These are phyloP conservation scores for Germaria angustata DNA, from an alignment of 2,888 invertebrate genomes.

Conservation along the genomic window DNA sequence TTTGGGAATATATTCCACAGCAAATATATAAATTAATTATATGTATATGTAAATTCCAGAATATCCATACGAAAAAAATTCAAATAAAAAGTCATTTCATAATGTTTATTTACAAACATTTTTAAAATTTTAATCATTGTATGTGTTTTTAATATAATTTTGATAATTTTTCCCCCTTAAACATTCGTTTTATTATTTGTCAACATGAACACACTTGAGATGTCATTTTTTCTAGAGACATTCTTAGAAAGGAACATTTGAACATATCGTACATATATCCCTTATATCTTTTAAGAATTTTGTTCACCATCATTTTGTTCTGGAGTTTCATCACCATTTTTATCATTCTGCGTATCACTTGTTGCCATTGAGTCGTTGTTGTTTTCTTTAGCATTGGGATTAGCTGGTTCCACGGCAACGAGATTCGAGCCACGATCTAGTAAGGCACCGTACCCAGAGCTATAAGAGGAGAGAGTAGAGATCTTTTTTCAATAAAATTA, in stretches of 20 bases:
- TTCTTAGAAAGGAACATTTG: not conserved
- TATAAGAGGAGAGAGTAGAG: slow-evolving; percentile 79
- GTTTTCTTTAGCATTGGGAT: slow-evolving; percentile 68
- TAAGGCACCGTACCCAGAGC: slow-evolving; percentile 79
- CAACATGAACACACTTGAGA: slow-evolving; percentile 26
- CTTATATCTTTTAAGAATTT: slow-evolving; percentile 37
- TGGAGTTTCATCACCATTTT: slow-evolving; percentile 25
- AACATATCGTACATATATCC: not conserved
- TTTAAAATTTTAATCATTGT: slow-evolving; percentile 11
- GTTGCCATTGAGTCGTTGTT: slow-evolving; percentile 50
- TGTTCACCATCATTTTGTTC: slow-evolving; percentile 45
- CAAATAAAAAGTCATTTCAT: too few relatives aligned
- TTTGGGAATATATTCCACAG: too few relatives aligned
- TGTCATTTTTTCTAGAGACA: not conserved
- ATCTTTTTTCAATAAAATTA: slow-evolving; percentile 77
- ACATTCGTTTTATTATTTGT: not conserved
- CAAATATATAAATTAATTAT: too few relatives aligned
- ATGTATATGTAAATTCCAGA: too few relatives aligned
- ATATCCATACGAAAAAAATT: too few relatives aligned
- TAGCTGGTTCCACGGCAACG: slow-evolving; percentile 70
- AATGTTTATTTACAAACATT: too few relatives aligned
- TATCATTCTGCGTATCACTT: slow-evolving; percentile 33
- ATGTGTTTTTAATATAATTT: slow-evolving; percentile 12
- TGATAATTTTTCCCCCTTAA: too few relatives aligned
- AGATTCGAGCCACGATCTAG: slow-evolving; percentile 78